phyloP scores from a whole-genome alignment of 2,113 vertebrate species.

The Otocyon megalotis region DNA sequence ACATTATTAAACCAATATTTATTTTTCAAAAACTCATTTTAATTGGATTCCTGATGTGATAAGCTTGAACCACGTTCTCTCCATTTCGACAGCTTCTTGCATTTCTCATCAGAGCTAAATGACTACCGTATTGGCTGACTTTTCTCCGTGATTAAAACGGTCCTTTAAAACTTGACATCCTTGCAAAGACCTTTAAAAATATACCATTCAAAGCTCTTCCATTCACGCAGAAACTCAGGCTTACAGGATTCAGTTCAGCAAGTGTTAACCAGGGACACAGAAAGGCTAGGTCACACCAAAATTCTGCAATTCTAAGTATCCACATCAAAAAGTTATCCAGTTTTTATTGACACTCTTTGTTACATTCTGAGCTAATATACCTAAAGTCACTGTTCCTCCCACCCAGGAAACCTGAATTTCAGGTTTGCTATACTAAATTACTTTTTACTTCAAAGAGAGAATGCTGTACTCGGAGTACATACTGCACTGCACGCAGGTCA shows the following conservation, averaged over 20 bases:
- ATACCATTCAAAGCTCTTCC: conserved; percentile 44
- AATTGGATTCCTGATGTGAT: conserved; percentile 87
- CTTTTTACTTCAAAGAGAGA: conserved; percentile 60
- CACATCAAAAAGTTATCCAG: neutral
- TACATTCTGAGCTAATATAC: neutral
- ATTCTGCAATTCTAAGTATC: neutral
- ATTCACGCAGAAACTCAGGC: neutral
- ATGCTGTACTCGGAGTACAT: neutral
- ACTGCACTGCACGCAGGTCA: neutral
- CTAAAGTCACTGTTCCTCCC: conserved; percentile 4
- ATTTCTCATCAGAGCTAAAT: conserved; percentile 85
- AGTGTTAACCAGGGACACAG: neutral
- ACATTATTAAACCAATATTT: conserved; percentile 89
- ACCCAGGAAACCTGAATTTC: conserved; percentile 67
- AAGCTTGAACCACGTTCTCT: conserved; percentile 79
- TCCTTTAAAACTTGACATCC: conserved; percentile 80
- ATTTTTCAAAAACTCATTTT: conserved; percentile 85
- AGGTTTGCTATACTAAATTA: conserved; percentile 39
- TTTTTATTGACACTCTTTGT: neutral
- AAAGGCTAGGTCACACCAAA: neutral
- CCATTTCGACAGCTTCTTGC: conserved; percentile 81
- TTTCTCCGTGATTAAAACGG: conserved; percentile 77
- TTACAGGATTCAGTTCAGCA: neutral
- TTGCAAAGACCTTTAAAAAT: conserved; percentile 51
- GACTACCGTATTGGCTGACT: conserved; percentile 69